These are phyloP conservation scores for Ichneumon xanthorius DNA, from an alignment of 2,888 invertebrate genomes.

Conservation along the genomic window DNA sequence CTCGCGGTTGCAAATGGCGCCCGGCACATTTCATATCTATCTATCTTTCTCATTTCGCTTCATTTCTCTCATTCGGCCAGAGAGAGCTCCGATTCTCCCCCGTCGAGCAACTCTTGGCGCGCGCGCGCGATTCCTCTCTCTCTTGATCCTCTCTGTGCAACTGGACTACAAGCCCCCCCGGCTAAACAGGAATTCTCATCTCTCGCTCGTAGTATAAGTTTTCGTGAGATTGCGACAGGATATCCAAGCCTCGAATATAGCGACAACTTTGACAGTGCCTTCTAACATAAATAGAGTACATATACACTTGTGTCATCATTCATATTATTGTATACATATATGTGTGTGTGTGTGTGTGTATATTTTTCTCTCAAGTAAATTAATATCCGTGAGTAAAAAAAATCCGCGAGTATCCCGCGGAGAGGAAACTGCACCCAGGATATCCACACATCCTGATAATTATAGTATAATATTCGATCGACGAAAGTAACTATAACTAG, in stretches of 20 bases:
- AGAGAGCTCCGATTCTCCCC: constrained; percentile 36
- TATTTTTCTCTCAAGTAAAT: constrained; percentile 8
- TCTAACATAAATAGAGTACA: neutral
- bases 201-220: constrained; percentile 57
- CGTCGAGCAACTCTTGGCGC: constrained; percentile 29
- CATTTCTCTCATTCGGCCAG: constrained; percentile 39
- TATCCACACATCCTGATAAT: constrained; percentile 51
- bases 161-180: constrained; percentile 30
- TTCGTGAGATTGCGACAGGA: constrained; percentile 68
- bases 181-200: constrained; percentile 47
- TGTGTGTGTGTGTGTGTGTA: neutral
- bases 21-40: constrained; percentile 19
- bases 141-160: constrained; percentile 40
- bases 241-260: constrained; percentile 54
- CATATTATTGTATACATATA: neutral
- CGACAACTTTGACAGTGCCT: constrained; percentile 31
- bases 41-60: constrained; percentile 15
- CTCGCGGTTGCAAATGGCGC: constrained; percentile 54
- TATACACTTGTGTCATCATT: neutral
- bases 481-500: constrained; percentile 15
- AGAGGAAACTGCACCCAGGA: constrained; percentile 59
- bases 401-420: constrained; percentile 23
- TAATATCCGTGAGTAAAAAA: constrained; percentile 19
- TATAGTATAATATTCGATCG: constrained; percentile 20
- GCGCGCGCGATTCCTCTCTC: constrained; percentile 9